phyloP scores from a whole-genome alignment of 2,797 vertebrate genomes.

The Ispidina lecontei region DNA sequence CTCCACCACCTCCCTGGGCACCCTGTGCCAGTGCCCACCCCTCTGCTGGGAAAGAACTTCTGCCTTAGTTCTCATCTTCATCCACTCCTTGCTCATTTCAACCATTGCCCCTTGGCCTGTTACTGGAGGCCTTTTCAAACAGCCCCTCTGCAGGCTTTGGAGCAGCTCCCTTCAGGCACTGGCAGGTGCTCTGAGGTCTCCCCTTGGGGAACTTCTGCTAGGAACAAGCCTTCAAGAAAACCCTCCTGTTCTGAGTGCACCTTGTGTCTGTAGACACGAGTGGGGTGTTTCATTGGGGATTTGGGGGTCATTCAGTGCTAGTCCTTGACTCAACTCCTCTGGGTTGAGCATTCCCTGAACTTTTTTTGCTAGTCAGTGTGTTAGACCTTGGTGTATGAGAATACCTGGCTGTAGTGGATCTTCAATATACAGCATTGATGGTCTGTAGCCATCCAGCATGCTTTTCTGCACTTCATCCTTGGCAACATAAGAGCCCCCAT shows the following conservation, averaged over 20 bases:
- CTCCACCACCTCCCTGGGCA: no score
- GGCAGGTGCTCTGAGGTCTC: no score
- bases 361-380: neutral
- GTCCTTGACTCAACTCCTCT: neutral
- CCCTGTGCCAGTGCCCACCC: no score
- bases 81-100: no score
- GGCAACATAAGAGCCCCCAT: conserved; percentile 96
- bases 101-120: no score
- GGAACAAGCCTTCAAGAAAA: neutral
- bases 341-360: neutral
- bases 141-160: no score
- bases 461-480: conserved; percentile 97
- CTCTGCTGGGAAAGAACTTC: no score
- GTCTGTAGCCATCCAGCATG: conserved; percentile 96
- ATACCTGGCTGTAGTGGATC: conserved; percentile 96
- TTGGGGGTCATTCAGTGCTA: neutral
- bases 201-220: neutral
- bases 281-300: neutral
- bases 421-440: conserved; percentile 98
- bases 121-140: no score
- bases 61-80: no score
- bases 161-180: no score
- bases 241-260: neutral
- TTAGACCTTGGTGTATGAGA: neutral
- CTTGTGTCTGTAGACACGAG: neutral